Percentiles rank a stretch among this genome's conserved stretches.
phyloP scores from a whole-genome alignment of 2,888 invertebrate species.

The Rhingia campestris region DNA sequence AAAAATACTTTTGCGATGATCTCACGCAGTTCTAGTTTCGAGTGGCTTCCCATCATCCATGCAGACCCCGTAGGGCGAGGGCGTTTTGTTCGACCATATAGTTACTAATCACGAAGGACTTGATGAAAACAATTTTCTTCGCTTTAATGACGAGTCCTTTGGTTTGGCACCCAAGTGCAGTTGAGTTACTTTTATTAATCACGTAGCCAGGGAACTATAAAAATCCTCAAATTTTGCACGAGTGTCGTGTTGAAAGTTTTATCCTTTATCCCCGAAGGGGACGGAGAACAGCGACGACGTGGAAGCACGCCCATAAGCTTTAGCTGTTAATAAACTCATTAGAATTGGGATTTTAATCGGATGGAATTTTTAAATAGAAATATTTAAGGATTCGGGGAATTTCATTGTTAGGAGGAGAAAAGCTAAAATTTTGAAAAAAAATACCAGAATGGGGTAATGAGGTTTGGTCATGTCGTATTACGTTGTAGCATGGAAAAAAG shows the following conservation, averaged over 20 bases:
- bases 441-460: too few relatives aligned
- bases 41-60: background rate
- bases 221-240: constrained; percentile 46
- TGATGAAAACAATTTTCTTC: constrained; percentile 33
- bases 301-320: constrained; percentile 13
- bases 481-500: too few relatives aligned
- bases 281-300: constrained; percentile 6
- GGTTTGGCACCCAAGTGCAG: constrained; percentile 25
- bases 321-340: constrained; percentile 63
- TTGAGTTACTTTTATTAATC: constrained; percentile 62
- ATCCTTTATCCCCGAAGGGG: background rate
- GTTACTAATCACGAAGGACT: constrained; percentile 43
- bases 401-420: background rate
- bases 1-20: constrained; percentile 69
- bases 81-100: constrained; percentile 18
- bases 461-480: too few relatives aligned
- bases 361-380: constrained; percentile 41
- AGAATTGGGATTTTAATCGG: constrained; percentile 43
- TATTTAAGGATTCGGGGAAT: constrained; percentile 14
- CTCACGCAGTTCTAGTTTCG: constrained; percentile 51
- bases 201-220: constrained; percentile 61
- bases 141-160: constrained; percentile 19
- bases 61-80: background rate
- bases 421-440: too few relatives aligned
- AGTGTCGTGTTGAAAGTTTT: constrained; percentile 34